These are phyloP conservation scores for Morinoia aosen DNA, from an alignment of 2,888 invertebrate genomes.

Conservation along the genomic window DNA sequence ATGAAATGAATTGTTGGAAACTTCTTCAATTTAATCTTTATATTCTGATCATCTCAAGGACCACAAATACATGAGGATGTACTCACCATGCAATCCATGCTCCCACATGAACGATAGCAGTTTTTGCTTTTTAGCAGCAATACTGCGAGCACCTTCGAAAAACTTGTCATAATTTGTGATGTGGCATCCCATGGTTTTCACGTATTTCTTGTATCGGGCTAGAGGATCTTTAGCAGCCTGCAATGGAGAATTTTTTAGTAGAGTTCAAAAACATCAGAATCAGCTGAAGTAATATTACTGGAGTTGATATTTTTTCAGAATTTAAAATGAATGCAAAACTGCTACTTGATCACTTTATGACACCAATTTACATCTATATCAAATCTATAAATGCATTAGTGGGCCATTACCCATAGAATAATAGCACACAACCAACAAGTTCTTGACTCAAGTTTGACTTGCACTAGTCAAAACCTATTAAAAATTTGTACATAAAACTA, in stretches of 20 bases:
- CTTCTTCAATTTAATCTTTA: no score
- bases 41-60: no score
- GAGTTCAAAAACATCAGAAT: not conserved
- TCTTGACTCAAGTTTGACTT: no score
- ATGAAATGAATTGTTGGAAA: no score
- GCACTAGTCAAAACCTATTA: no score
- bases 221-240: conserved; percentile 34
- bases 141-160: conserved; percentile 64
- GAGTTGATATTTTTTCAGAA: not conserved
- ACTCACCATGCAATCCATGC: conserved; percentile 66
- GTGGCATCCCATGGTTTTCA: conserved; percentile 54
- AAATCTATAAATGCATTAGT: no score
- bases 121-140: conserved; percentile 60
- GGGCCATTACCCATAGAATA: no score
- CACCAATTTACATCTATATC: no score
- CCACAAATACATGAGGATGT: not conserved
- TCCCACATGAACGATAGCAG: conserved; percentile 65
- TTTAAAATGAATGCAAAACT: not conserved
- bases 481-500: not conserved
- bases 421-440: no score
- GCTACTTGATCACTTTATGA: not conserved
- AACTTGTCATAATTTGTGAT: conserved; percentile 60
- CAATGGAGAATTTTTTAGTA: not conserved
- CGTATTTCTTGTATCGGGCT: conserved; percentile 55
- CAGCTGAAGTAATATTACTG: not conserved